Evolutionary conservation across 2,113 vertebrate species (phyloP).

Genomic region (Hypomesus transpacificus): DNA sequence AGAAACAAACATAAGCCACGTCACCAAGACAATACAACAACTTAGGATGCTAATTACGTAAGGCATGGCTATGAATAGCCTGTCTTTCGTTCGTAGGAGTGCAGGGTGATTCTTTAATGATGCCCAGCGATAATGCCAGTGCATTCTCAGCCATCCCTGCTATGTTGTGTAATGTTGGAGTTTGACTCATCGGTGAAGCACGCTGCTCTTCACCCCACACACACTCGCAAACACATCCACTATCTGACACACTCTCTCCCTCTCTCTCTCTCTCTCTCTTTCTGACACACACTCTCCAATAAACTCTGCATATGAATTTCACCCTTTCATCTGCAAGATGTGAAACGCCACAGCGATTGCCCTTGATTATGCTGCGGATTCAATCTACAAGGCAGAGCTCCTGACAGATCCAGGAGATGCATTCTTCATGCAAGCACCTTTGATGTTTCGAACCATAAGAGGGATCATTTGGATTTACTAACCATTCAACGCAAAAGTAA

Average conservation of each 20-base stretch:
- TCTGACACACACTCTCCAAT: background rate
- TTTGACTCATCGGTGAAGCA: slow-evolving; percentile 2
- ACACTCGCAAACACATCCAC: background rate
- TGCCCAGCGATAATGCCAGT: background rate
- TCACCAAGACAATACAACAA: too few relatives aligned
- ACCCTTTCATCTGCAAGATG: slow-evolving; percentile 1
- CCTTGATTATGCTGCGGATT: background rate
- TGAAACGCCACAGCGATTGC: background rate
- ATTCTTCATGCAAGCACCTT: background rate
- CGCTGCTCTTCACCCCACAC: background rate
- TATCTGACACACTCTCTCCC: background rate
- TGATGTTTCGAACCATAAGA: background rate
- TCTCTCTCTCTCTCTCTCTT: slow-evolving; percentile 2
- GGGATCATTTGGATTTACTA: background rate
- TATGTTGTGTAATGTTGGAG: background rate
- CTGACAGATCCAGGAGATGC: background rate
- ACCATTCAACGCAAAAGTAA: background rate
- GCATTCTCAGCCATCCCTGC: background rate
- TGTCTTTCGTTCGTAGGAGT: background rate
- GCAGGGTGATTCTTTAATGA: slow-evolving; percentile 3
- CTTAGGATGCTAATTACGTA: too few relatives aligned
- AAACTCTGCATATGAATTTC: background rate
- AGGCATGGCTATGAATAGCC: background rate
- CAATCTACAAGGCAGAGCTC: background rate
- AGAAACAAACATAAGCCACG: too few relatives aligned